Conservation (phyloP, 1,140 invertebrate species). For the Vanessa atalanta region DNA sequence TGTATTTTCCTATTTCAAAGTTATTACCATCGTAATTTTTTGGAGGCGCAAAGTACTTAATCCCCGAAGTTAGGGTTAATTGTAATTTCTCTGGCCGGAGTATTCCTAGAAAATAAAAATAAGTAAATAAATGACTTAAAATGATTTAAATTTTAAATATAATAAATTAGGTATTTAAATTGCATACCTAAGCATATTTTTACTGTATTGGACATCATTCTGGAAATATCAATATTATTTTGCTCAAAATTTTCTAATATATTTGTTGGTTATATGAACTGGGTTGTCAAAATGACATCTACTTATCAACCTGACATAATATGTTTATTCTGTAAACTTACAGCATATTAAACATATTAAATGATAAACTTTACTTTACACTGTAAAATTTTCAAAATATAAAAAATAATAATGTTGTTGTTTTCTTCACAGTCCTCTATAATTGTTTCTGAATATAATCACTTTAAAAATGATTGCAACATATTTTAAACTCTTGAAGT, state of each 20-base stretch:
- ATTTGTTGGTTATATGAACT: not conserved
- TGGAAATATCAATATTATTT: not conserved
- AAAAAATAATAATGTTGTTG: too few species aligned
- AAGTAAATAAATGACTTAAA: not conserved
- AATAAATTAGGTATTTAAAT: not conserved
- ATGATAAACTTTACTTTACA: too few species aligned
- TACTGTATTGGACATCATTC: constrained; percentile 39
- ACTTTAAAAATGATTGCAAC: too few species aligned
- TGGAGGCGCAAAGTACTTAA: constrained; percentile 84
- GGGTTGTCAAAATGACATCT: not conserved
- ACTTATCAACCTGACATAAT: too few species aligned
- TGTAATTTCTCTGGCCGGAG: constrained; percentile 59
- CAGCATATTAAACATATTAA: too few species aligned
- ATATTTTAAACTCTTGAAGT: too few species aligned
- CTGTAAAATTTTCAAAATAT: too few species aligned
- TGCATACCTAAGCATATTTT: constrained; percentile 40
- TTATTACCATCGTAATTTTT: constrained; percentile 82
- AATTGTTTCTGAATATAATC: too few species aligned
- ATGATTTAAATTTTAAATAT: not conserved
- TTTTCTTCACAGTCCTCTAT: too few species aligned
- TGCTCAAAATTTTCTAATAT: not conserved
- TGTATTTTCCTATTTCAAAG: not conserved
- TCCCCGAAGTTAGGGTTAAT: constrained; percentile 70
- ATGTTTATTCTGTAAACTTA: too few species aligned
- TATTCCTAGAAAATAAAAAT: constrained; percentile 51